Percentiles rank a stretch among this genome's conserved stretches.
These are phyloP conservation scores for Catajapyx aquilonaris DNA, from an alignment of 1,140 invertebrate species.

Conservation along the genomic window DNA sequence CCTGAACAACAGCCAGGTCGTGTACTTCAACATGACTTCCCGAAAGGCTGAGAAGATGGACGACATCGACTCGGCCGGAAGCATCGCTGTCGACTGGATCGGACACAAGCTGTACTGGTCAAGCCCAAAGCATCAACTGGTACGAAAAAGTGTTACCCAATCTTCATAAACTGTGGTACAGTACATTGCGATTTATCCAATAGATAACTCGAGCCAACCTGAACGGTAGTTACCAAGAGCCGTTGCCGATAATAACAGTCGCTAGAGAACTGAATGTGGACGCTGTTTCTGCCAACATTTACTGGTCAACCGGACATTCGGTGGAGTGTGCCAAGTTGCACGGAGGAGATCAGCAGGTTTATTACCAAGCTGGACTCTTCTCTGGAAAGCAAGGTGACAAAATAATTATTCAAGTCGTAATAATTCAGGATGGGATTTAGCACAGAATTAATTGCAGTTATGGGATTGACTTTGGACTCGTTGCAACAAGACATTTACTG, in stretches of 20 bases:
- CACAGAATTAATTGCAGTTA: slow-evolving; percentile 30
- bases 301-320: slow-evolving; percentile 67
- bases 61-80: slow-evolving; percentile 45
- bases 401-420: slow-evolving; percentile 4
- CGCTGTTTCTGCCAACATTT: slow-evolving; percentile 53
- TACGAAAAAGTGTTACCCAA: slow-evolving; percentile 19
- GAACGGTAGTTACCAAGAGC: slow-evolving; percentile 43
- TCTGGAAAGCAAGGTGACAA: slow-evolving; percentile 44
- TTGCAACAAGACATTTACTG: slow-evolving; percentile 51
- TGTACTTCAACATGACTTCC: slow-evolving; percentile 42
- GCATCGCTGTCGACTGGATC: slow-evolving; percentile 71
- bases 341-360: slow-evolving; percentile 46
- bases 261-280: slow-evolving; percentile 65
- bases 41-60: slow-evolving; percentile 28
- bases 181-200: slow-evolving; percentile 7
- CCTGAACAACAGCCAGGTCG: slow-evolving; percentile 44
- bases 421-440: slow-evolving; percentile 4
- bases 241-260: slow-evolving; percentile 48
- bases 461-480: slow-evolving; percentile 58
- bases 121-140: slow-evolving; percentile 55
- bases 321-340: slow-evolving; percentile 58
- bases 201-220: slow-evolving; percentile 44
- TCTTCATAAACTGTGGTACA: slow-evolving; percentile 2
- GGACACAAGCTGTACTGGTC: slow-evolving; percentile 77
- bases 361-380: slow-evolving; percentile 50